A percentile compares a stretch with the other conserved stretches of the same genome.
Evolutionary conservation across 1,140 invertebrate species (phyloP).

Genomic region (Hestina assimilis): DNA sequence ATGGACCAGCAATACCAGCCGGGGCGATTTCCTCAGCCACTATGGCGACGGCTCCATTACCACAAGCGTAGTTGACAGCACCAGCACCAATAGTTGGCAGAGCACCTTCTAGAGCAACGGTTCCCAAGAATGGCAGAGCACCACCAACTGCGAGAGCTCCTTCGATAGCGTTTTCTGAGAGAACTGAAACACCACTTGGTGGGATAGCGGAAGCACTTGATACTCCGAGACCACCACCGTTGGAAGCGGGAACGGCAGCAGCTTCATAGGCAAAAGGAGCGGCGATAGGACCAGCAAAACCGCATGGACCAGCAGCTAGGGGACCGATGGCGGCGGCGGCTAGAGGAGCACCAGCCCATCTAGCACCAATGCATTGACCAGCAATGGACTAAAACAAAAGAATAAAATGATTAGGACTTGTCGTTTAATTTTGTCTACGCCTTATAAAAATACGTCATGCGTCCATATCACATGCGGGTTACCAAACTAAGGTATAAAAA

Average conservation of each 20-base stretch:
- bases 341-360: conserved; percentile 4
- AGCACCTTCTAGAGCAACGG: conserved; percentile 37
- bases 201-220: conserved; percentile 30
- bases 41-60: conserved; percentile 36
- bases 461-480: no score
- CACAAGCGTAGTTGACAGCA: conserved; percentile 37
- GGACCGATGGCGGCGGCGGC: background rate
- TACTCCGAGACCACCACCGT: conserved; percentile 26
- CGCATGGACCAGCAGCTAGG: background rate
- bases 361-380: conserved; percentile 11
- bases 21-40: conserved; percentile 24
- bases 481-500: no score
- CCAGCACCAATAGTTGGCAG: conserved; percentile 19
- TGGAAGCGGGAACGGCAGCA: conserved; percentile 12
- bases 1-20: conserved; percentile 5
- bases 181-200: conserved; percentile 33
- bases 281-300: background rate
- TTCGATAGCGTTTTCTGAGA: conserved; percentile 27
- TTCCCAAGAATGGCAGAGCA: conserved; percentile 16
- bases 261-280: background rate
- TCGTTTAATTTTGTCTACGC: no score
- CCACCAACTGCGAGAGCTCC: conserved; percentile 1
- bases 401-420: background rate
- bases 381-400: conserved; percentile 20
- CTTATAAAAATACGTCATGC: no score